These are phyloP conservation scores for Lithophane ornitopus DNA, from an alignment of 2,888 invertebrate species.

Conservation along the genomic window DNA sequence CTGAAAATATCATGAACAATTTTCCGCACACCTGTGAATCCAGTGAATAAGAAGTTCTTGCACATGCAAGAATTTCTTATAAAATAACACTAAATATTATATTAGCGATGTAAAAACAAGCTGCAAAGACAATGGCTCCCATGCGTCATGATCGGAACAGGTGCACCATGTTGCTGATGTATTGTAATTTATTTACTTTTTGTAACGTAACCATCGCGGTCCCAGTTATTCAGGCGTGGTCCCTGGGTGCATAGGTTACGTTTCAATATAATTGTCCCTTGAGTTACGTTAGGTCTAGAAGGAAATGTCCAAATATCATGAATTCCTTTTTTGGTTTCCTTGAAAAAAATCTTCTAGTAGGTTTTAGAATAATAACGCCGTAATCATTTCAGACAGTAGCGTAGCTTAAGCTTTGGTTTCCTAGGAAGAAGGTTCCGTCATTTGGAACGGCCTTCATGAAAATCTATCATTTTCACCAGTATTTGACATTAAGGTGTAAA, in stretches of 20 bases:
- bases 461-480: not conserved
- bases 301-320: not conserved
- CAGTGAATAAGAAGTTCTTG: too few species aligned
- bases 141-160: conserved; percentile 54
- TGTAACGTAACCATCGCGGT: conserved; percentile 29
- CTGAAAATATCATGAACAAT: not conserved
- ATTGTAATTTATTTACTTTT: conserved; percentile 60
- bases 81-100: conserved; percentile 53
- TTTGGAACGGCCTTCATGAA: not conserved
- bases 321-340: not conserved
- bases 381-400: not conserved
- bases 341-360: not conserved
- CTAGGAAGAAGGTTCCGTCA: not conserved
- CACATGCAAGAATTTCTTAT: conserved; percentile 15
- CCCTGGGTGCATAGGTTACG: conserved; percentile 47
- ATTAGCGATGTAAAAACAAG: conserved; percentile 45
- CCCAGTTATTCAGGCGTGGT: conserved; percentile 40
- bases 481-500: not conserved
- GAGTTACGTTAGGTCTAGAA: not conserved
- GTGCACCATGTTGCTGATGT: conserved; percentile 53
- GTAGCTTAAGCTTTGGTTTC: not conserved
- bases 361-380: not conserved
- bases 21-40: not conserved
- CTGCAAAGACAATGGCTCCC: conserved; percentile 42
- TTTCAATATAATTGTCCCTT: conserved; percentile 27